Base-by-base conservation (phyloP, 2,113 vertebrate genomes). In the Halichoeres trimaculatus region DNA sequence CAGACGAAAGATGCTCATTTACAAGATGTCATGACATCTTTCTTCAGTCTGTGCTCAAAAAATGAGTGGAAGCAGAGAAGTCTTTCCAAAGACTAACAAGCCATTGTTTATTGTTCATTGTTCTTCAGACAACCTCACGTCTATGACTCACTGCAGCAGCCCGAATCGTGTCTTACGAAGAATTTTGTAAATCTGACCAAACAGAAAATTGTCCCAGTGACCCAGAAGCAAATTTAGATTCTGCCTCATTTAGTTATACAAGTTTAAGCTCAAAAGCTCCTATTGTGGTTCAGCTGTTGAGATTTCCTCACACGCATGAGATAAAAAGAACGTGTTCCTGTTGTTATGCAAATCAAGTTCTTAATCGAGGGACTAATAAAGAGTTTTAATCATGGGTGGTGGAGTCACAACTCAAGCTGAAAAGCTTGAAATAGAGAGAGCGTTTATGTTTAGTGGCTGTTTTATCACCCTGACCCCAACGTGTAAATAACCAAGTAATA, bases 1-100 rank as follows among this genome's bases (percentile, higher is more conserved):
- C n/a, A 19, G 3, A 10, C 9, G 12, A 40, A 58, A 10, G 59
- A 73, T 41, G 13, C 43, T 66, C 22, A 30, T 74, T 80, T 51
- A 30, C 1, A 43, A 41, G 10, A 53, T 58, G 73, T 84, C 68
- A 82, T 52, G 78, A 55, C 26, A 67, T 16, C 47, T 68, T 83
- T 76, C 50, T 53, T 16, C 59, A 80, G 69, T 38, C 34, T 65
- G n/a, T 43, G n/a, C 50, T 61, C 53, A 34, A 43, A 59, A 59
- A 48, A 76, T 36, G 22, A 67, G 34, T 56, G 24, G 1, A 55
- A 51, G 65, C 43, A 22, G 48, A 40, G 55, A 63, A 16, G 63
- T 62, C 68, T 66, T 0, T 50, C 52, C 54, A n/a, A 16, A 0
- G 54, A 74, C 58, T 62, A 83, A 90, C 67, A 74, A 78, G 77